These are phyloP conservation scores for Tinamus major DNA, from an alignment of 2,797 vertebrate species.

Conservation along the genomic window DNA sequence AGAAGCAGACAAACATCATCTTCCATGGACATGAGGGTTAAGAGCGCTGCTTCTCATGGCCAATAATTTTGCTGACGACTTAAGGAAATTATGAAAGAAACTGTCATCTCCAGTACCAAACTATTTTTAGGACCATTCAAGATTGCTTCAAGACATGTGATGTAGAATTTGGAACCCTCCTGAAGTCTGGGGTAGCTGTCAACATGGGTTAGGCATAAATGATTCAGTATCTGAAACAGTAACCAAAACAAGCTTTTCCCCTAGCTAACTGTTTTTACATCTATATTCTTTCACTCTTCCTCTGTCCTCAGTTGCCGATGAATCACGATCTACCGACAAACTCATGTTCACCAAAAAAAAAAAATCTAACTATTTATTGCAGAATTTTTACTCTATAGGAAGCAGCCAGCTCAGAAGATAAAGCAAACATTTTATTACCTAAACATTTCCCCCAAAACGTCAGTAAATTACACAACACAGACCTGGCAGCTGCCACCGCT, in stretches of 20 bases:
- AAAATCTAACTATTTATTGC: not conserved
- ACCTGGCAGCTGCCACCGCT: not conserved
- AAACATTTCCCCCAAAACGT: not conserved
- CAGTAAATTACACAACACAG: conserved; percentile 37
- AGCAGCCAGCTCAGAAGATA: not conserved
- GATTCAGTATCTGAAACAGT: not conserved
- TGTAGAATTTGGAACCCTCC: conserved; percentile 10
- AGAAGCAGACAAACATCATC: not conserved
- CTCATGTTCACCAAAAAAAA: not conserved
- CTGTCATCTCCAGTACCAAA: not conserved
- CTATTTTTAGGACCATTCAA: conserved; percentile 35
- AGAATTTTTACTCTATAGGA: not conserved
- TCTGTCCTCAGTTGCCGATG: conserved; percentile 4
- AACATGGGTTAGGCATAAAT: not conserved
- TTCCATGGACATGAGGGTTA: not conserved
- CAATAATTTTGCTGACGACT: not conserved
- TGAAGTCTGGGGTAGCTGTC: not conserved
- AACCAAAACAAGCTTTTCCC: not conserved
- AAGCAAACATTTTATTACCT: not conserved
- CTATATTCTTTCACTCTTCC: not conserved
- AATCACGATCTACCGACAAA: conserved; percentile 11
- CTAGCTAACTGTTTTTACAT: not conserved
- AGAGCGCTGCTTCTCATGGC: not conserved
- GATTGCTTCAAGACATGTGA: conserved; percentile 9
- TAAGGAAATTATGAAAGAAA: not conserved